A percentile compares a stretch with the other conserved stretches of the same genome.
Evolutionary conservation across 2,888 invertebrate species (phyloP).

Genomic region (Choristoneura rosaceana): DNA sequence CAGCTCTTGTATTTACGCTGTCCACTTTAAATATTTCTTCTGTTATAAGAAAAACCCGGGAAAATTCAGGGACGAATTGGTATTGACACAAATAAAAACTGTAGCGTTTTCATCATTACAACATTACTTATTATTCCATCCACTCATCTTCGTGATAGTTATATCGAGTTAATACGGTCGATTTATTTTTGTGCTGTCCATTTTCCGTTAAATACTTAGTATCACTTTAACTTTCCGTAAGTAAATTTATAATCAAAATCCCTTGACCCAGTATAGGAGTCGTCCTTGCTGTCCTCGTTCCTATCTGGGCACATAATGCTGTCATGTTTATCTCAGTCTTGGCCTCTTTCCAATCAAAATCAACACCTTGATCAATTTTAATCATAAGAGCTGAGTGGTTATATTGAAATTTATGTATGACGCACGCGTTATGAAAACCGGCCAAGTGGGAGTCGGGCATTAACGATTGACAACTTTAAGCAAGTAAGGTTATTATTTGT

Average conservation of each 20-base stretch:
- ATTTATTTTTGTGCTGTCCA: background rate
- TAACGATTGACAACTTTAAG: no score
- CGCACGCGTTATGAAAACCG: background rate
- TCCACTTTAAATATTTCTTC: no score
- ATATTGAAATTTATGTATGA: slow-evolving; percentile 6
- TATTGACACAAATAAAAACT: no score
- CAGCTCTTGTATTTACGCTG: no score
- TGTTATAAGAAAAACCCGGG: no score
- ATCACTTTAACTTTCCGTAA: background rate
- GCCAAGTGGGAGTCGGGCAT: no score
- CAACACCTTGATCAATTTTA: slow-evolving; percentile 36
- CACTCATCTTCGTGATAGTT: no score
- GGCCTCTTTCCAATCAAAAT: slow-evolving; percentile 31
- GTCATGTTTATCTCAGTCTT: slow-evolving; percentile 27
- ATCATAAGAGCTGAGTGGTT: slow-evolving; percentile 9
- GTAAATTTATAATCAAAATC: slow-evolving; percentile 22
- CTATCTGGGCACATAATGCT: slow-evolving; percentile 20
- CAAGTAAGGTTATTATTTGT: no score
- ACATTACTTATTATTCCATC: no score
- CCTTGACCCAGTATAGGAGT: slow-evolving; percentile 35
- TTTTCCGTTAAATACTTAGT: background rate
- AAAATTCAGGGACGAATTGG: no score
- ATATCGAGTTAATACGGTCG: background rate
- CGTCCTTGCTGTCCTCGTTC: slow-evolving; percentile 28
- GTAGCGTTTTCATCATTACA: no score